These are phyloP conservation scores for Virgularia gustaviana DNA, from an alignment of 92 coral and sea anemone genomes.

Conservation along the genomic window DNA sequence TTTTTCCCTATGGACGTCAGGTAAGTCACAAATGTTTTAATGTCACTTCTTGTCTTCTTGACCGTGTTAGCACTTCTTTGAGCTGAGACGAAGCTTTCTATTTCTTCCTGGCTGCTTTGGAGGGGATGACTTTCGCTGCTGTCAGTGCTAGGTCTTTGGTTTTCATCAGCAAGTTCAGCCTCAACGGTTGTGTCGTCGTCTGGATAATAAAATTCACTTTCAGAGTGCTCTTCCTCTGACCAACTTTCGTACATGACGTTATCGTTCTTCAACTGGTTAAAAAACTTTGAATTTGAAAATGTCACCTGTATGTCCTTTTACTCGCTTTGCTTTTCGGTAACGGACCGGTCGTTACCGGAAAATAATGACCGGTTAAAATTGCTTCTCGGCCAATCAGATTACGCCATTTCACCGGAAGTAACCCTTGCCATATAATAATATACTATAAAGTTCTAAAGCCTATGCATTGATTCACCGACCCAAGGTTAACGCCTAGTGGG, in stretches of 20 bases:
- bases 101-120: slow-evolving; percentile 27
- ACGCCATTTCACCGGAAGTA: neutral
- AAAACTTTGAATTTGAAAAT: too few species aligned
- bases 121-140: neutral
- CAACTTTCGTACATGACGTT: neutral
- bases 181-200: too few species aligned
- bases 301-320: too few species aligned
- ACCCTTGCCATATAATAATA: too few species aligned
- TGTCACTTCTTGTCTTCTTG: slow-evolving; percentile 24
- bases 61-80: slow-evolving; percentile 25
- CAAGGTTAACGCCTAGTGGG: too few species aligned
- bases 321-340: too few species aligned
- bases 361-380: too few species aligned
- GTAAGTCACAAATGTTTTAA: slow-evolving; percentile 12
- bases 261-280: too few species aligned
- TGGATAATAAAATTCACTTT: slow-evolving; percentile 32
- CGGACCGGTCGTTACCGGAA: too few species aligned
- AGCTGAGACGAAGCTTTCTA: slow-evolving; percentile 5
- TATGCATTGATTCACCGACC: too few species aligned
- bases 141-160: neutral
- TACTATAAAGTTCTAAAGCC: too few species aligned
- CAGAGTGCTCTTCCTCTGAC: slow-evolving; percentile 20
- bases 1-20: slow-evolving; percentile 5
- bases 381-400: neutral
- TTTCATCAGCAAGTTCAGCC: neutral